Evolutionary conservation across 2,888 invertebrate species (phyloP).

Genomic region (Lutraria lutraria): DNA sequence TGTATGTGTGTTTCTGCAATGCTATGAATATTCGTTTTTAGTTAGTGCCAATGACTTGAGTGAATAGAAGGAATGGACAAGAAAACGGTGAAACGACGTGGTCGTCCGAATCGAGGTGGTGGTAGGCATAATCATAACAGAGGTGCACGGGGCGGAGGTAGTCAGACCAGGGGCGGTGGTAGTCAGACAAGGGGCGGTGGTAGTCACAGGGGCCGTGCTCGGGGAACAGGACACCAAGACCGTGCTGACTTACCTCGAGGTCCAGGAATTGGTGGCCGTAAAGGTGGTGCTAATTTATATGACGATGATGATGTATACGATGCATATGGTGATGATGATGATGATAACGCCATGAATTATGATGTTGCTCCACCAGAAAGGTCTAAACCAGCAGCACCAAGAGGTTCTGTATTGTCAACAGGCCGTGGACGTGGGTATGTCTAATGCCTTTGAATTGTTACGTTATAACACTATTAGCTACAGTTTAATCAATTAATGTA

Average conservation of each 20-base stretch:
- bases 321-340: constrained; percentile 53
- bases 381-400: not conserved
- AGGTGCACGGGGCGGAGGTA: constrained; percentile 66
- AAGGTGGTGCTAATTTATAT: constrained; percentile 69
- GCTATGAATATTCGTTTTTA: not conserved
- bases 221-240: constrained; percentile 30
- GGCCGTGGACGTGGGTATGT: constrained; percentile 18
- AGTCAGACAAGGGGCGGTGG: constrained; percentile 65
- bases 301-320: constrained; percentile 61
- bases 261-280: constrained; percentile 71
- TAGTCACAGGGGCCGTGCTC: constrained; percentile 56
- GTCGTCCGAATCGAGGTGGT: constrained; percentile 81
- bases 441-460: too few species aligned
- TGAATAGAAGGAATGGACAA: constrained; percentile 56
- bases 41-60: too few species aligned
- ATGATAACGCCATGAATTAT: constrained; percentile 26
- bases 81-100: constrained; percentile 62
- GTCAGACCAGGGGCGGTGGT: constrained; percentile 59
- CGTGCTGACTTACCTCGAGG: constrained; percentile 35
- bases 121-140: constrained; percentile 67
- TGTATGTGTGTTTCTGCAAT: not conserved
- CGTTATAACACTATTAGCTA: too few species aligned
- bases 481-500: too few species aligned
- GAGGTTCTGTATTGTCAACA: not conserved
- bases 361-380: not conserved